Percentiles rank a stretch among this genome's conserved stretches.
Conservation (phyloP, 2,888 invertebrate species). For the Drosophila maculinotata region DNA sequence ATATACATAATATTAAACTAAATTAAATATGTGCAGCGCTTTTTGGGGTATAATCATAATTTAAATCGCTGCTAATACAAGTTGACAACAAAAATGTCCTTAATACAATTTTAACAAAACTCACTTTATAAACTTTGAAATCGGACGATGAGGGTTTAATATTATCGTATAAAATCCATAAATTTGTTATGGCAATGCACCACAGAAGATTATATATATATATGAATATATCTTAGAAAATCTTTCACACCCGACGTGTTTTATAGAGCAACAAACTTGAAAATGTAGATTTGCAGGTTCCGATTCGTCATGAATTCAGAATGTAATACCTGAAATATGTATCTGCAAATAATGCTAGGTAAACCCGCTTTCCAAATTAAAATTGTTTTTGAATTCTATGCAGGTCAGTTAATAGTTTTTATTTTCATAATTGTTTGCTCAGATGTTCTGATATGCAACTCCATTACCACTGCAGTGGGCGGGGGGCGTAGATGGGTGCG, state of each 20-base stretch:
- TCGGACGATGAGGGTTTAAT: too few species aligned
- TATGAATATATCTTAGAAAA: too few species aligned
- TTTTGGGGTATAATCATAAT: not conserved
- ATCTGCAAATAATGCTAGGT: too few species aligned
- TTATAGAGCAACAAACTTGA: too few species aligned
- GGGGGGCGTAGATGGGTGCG: slow-evolving; percentile 70
- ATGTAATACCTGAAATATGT: too few species aligned
- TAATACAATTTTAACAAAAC: not conserved
- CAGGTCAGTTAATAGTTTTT: slow-evolving; percentile 17
- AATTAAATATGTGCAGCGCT: not conserved
- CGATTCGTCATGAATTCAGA: too few species aligned
- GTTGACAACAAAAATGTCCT: slow-evolving; percentile 6
- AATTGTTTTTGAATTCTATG: too few species aligned
- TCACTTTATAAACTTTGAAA: not conserved
- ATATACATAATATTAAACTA: slow-evolving; percentile 15
- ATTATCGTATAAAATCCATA: too few species aligned
- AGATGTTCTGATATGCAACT: not conserved
- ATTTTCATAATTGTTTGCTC: slow-evolving; percentile 8
- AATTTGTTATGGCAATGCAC: too few species aligned
- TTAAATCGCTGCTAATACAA: not conserved
- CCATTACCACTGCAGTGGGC: slow-evolving; percentile 51
- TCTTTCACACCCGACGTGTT: too few species aligned
- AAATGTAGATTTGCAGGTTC: too few species aligned
- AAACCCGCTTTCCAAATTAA: slow-evolving; percentile 4
- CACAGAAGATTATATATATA: too few species aligned